Percentiles rank a stretch among this genome's conserved stretches.
Evolutionary conservation across 2,797 vertebrate species (phyloP).

Genomic region (Sebastes kiyomatsui): DNA sequence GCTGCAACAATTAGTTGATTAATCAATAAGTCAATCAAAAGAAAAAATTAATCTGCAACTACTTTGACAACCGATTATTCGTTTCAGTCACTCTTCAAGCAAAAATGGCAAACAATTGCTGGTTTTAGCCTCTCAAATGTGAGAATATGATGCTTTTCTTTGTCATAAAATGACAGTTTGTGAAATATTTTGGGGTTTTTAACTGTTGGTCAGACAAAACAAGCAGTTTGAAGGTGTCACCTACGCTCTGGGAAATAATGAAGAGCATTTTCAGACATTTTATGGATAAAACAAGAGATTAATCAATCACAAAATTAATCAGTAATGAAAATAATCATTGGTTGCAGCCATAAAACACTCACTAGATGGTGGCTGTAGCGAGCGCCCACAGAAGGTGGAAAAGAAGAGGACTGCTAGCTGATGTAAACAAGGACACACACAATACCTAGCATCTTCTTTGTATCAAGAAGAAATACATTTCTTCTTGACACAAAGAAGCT

Average conservation of each 20-base stretch:
- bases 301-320: not conserved
- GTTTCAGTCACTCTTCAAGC: not conserved
- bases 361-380: not conserved
- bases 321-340: not conserved
- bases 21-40: too few relatives aligned
- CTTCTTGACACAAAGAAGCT: too few relatives aligned
- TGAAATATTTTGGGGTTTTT: not conserved
- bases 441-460: too few relatives aligned
- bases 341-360: not conserved
- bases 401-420: too few relatives aligned
- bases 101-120: not conserved
- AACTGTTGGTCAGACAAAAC: not conserved
- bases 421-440: too few relatives aligned
- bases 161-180: not conserved
- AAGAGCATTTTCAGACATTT: not conserved
- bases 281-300: not conserved
- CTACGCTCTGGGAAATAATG: not conserved
- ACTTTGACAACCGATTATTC: not conserved
- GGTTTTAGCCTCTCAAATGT: not conserved
- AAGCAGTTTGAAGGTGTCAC: not conserved
- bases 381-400: too few relatives aligned
- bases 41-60: not conserved
- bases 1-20: too few relatives aligned
- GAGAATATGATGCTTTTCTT: not conserved
- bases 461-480: too few relatives aligned